Evolutionary conservation across 2,888 invertebrate species (phyloP).

Genomic region (Dugesia japonica): DNA sequence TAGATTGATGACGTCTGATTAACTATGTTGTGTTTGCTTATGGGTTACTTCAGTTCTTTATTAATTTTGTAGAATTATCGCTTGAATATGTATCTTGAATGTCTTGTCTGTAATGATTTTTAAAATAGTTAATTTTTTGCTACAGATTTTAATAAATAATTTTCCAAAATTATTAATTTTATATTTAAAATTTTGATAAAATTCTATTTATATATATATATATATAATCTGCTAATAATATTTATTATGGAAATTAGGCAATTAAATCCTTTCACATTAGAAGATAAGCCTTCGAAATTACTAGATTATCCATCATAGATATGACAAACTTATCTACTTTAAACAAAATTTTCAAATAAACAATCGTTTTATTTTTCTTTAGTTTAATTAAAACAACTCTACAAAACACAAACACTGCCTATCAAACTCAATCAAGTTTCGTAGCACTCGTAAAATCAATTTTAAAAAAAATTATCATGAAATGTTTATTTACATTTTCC

Average conservation of each 20-base stretch:
- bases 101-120: background rate
- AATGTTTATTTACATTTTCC: constrained; percentile 13
- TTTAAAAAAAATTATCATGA: background rate
- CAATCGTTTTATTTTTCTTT: constrained; percentile 5
- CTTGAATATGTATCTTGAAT: background rate
- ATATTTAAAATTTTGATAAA: no score
- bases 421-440: background rate
- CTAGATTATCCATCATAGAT: constrained; percentile 16
- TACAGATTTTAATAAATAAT: no score
- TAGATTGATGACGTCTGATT: constrained; percentile 20
- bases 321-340: constrained; percentile 20
- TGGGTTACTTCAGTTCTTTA: constrained; percentile 20
- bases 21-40: constrained; percentile 5
- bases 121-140: no score
- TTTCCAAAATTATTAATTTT: no score
- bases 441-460: background rate
- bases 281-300: constrained; percentile 14
- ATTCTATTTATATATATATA: background rate
- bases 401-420: constrained; percentile 20
- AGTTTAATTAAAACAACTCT: constrained; percentile 8
- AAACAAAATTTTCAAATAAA: constrained; percentile 5
- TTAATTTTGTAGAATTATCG: constrained; percentile 8
- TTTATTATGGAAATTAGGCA: constrained; percentile 20
- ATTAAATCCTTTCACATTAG: constrained; percentile 9
- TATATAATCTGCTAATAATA: background rate